These are phyloP conservation scores for Rhopilema esculentum DNA, from an alignment of 30 jellyfish, hydroid and myxozoan genomes.

Conservation along the genomic window DNA sequence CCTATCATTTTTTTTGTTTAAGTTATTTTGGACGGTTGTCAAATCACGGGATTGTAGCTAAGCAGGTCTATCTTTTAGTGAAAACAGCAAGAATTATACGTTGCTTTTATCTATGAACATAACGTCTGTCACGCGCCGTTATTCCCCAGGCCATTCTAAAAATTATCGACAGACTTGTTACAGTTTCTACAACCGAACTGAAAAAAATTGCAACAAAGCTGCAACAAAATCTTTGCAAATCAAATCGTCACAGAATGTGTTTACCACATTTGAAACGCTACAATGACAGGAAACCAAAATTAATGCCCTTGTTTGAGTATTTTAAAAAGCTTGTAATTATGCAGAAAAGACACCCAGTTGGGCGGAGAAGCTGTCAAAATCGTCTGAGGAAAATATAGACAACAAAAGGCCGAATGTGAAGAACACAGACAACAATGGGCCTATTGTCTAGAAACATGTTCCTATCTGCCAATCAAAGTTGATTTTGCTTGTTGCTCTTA, in stretches of 20 bases:
- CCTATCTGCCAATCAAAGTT: constrained; percentile 86
- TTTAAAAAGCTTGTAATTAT: constrained; percentile 23
- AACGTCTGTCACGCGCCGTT: not conserved
- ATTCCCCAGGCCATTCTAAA: not conserved
- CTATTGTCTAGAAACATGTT: constrained; percentile 79
- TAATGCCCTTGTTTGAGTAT: constrained; percentile 13
- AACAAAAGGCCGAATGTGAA: constrained; percentile 46
- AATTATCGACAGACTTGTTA: not conserved
- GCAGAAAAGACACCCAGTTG: constrained; percentile 97
- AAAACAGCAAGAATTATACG: not conserved
- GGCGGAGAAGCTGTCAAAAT: constrained; percentile 99
- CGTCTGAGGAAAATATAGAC: constrained; percentile 76
- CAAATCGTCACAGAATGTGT: not conserved
- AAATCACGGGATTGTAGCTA: not conserved
- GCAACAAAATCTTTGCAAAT: not conserved
- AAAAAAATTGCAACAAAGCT: too few relatives aligned
- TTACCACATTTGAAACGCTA: constrained; percentile 30
- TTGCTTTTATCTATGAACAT: not conserved
- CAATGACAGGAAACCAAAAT: constrained; percentile 32
- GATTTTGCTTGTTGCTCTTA: constrained; percentile 48
- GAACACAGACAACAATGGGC: constrained; percentile 93
- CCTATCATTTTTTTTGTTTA: not conserved
- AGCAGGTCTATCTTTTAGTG: not conserved
- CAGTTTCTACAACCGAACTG: not conserved
- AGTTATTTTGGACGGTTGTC: not conserved